Conservation (phyloP, 92 coral and sea anemone genomes). For the Epizoanthus illoricatus region DNA sequence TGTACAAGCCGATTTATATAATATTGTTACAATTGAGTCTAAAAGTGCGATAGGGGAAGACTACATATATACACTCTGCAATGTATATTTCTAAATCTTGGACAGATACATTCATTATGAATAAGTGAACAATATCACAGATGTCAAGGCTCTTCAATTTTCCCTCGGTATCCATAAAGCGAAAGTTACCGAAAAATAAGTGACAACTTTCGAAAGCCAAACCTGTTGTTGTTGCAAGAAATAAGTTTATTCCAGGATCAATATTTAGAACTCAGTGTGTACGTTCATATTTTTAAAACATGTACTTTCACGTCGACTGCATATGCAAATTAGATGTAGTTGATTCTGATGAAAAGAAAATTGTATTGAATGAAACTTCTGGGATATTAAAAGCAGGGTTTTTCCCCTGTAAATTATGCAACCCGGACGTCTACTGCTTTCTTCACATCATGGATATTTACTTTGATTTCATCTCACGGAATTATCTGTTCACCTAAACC, state of each 20-base stretch:
- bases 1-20: no score
- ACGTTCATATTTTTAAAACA: neutral
- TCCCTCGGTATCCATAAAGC: slow-evolving; percentile 1
- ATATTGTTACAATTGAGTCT: no score
- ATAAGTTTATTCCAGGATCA: no score
- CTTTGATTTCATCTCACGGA: no score
- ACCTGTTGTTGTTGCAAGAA: no score
- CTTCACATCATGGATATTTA: no score
- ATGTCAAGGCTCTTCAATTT: slow-evolving; percentile 1
- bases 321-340: neutral
- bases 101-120: no score
- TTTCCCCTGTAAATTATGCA: slow-evolving; percentile 24
- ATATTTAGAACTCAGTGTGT: neutral
- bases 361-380: neutral
- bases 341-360: neutral
- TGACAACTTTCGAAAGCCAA: no score
- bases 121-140: slow-evolving; percentile 14
- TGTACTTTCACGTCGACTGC: slow-evolving; percentile 18
- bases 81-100: no score
- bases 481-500: neutral
- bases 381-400: neutral
- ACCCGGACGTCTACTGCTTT: no score
- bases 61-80: no score
- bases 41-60: no score
- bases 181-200: neutral